Base-by-base conservation (phyloP, 2,113 vertebrate genomes). In the Oreocharis arfaki region DNA sequence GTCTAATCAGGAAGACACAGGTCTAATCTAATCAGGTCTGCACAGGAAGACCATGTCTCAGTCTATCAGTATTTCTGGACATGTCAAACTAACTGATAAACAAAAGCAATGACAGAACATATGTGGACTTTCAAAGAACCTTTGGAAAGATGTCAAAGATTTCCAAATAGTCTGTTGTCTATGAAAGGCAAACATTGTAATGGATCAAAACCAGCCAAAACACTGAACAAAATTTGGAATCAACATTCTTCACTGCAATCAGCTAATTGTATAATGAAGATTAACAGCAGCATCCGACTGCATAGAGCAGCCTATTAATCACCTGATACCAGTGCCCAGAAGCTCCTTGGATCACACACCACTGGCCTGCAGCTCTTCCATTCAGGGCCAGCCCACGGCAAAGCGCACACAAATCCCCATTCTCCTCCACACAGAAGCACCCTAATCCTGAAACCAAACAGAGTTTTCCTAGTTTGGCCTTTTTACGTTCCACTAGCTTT, bases 1-100 rank as follows among this genome's bases (percentile, higher is more conserved):
- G 64, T 86, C 84, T 84, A 93, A 96, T 94, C 95, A 90, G 85
- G n/a, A n/a, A n/a, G n/a, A n/a, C n/a, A n/a, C n/a, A n/a, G n/a
- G n/a, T n/a, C n/a, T n/a, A n/a, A n/a, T n/a, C n/a, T n/a, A n/a
- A n/a, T n/a, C n/a, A n/a, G n/a, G n/a, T 90, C 92, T 95, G 89
- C 90, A 95, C 68, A 87, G 60, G 71, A 90, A 92, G 95, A 86
- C 68, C 75, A 42, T 24, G 79, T 92, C 83, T 89, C 55, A 11
- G 56, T 60, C 79, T 88, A 90, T 90, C 80, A 63, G 76, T 68
- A 84, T 80, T 95, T 92, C 61, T 94, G 82, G 92, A 83, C 71
- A 23, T 55, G 87, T 79, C 94, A 93, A 95, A 60, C 81, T 56
- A 80, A 76, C 71, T 79, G 84, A 95, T 90, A 90, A 89, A 83